These are phyloP conservation scores for Engystomops pustulosus DNA, from an alignment of 2,113 vertebrate species.

Conservation along the genomic window DNA sequence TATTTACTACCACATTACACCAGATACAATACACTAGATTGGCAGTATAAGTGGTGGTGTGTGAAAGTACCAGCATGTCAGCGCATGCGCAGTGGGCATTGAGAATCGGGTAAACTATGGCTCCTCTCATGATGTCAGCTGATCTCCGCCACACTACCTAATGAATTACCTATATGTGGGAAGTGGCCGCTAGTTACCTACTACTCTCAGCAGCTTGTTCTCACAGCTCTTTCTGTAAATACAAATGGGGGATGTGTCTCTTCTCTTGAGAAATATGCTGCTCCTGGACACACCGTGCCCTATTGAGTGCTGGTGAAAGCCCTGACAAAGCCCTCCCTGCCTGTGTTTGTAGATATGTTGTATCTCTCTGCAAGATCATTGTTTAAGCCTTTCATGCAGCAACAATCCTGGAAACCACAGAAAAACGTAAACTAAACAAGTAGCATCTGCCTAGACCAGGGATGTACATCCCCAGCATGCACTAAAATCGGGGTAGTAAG, in stretches of 20 bases:
- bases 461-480: neutral
- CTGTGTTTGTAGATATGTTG: slow-evolving; percentile 36
- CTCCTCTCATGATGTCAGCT: neutral
- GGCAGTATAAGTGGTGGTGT: no score
- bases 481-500: neutral
- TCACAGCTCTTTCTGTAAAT: neutral
- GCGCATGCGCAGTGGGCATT: neutral
- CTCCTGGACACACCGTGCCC: slow-evolving; percentile 2
- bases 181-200: neutral
- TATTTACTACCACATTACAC: no score
- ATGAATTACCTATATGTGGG: slow-evolving; percentile 15
- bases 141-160: neutral
- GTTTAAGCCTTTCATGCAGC: slow-evolving; percentile 55
- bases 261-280: slow-evolving; percentile 2
- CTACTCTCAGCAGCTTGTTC: slow-evolving; percentile 2
- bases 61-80: neutral
- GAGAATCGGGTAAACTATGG: neutral
- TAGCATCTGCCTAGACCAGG: slow-evolving; percentile 31
- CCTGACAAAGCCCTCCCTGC: slow-evolving; percentile 23
- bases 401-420: slow-evolving; percentile 28
- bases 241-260: neutral
- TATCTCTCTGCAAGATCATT: slow-evolving; percentile 44
- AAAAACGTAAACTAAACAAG: slow-evolving; percentile 31
- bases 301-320: slow-evolving; percentile 32
- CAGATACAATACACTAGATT: no score